Base-by-base conservation (phyloP, 30 jellyfish, hydroid and myxozoan species). In the Chrysaora quinquecirrha region DNA sequence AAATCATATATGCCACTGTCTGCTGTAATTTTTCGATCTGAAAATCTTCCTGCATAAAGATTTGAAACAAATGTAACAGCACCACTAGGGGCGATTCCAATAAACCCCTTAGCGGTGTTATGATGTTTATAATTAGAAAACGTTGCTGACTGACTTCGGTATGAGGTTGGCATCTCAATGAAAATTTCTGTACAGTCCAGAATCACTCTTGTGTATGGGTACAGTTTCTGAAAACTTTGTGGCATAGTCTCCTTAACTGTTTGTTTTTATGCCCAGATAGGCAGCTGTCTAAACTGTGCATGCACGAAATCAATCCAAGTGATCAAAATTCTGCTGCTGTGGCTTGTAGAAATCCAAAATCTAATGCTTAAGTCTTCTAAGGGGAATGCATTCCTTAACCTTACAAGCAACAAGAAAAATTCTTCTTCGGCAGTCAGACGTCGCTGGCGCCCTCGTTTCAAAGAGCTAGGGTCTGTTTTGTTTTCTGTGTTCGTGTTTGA, bases 51-150 rank as follows among this genome's bases (percentile, higher is more conserved):
- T 20, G 86, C 78, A 71, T 30, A 50, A 22, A 68, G 65, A 70
- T 68, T 56, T 25, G 87, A 82, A 46, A 82, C 93, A 82, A 82
- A 82, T 71, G 93, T 82, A 27, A 70, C 66, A 67, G 78, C 82
- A 43, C 58, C 58, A 43, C 58, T 43, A 43, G 58, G 58, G 58
- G 87, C 86, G 21, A 33, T 38, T 35, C 85, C 83, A 54, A 77
- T 34, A 9, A 77, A 64, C 43, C 83, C 89, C 83, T 77, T 77
- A 24, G 89, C 89, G 0, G 84, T 77, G 64, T 77, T 77, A 32
- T 54, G 68, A 52, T 62, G 82, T 10, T 77, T 77, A 20, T 62
- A 77, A 30, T n/a, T 56, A 12, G 89, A 77, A 10, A 34, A 77
- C 34, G 89, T 77, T 34, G 43, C 73, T 19, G 83, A 56, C 50